Evolutionary conservation across 2,888 invertebrate genomes (phyloP), one percentile per base, ranked within the genome.

Genomic region (Clostera curtula): DNA sequence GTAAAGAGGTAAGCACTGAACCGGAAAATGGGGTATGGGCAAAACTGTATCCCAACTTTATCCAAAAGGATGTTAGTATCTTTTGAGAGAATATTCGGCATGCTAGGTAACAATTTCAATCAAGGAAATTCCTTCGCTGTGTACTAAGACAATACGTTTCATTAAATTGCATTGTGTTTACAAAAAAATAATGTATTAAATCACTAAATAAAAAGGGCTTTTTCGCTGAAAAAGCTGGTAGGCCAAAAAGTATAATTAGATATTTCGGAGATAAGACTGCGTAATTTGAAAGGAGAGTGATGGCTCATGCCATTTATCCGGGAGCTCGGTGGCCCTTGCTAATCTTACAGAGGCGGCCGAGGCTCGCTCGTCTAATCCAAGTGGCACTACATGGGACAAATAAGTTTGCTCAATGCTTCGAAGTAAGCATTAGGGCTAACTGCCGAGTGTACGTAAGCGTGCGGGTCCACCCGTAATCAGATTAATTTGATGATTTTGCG

Each of bases 401-500:
- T 69, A 74, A 72, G 67, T 71, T 71, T 65, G 60, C 70, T 69
- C 69, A 73, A 68, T 74, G 64, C 62, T 67, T 56, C 64, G 70
- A 65, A 70, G 64, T 70, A 64, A 69, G 72, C 63, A 75, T 76
- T 73, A 75, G 63, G n/a, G n/a, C n/a, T n/a, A n/a, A n/a, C n/a
- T 66, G 58, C 56, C 47, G 67, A 71, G 70, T 65, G 68, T 67
- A 65, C 64, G 59, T 61, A 39, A 53, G 66, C 54, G 66, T 66
- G 55, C 58, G 67, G 67, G 69, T 66, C 60, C 61, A 49, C 60
- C 60, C 60, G 65, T 80, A 77, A 83, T 75, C 74, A 77, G 75
- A 80, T 82, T 80, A 82, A 82, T 80, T 77, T 77, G 70, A 74
- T 64, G 73, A 80, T 80, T 82, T 77, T 70, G 75, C 59, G 73